Evolutionary conservation across 2,888 invertebrate species (phyloP).

Genomic region (Melitaea athalia): DNA sequence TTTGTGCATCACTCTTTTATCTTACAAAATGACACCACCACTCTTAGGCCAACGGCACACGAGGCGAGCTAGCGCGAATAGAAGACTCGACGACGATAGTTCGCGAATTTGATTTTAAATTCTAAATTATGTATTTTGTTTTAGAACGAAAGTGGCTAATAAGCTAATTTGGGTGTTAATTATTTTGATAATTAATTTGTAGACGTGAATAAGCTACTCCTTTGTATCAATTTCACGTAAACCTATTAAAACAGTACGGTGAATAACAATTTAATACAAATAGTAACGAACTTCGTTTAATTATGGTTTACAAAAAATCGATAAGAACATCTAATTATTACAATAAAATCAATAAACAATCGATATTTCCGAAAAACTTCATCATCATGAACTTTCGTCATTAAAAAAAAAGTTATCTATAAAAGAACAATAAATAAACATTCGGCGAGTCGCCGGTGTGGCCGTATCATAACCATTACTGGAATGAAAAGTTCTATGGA

Average conservation of each 20-base stretch:
- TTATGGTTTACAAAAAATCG: too few species aligned
- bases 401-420: conserved; percentile 8
- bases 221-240: neutral
- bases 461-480: conserved; percentile 38
- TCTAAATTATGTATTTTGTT: neutral
- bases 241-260: neutral
- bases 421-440: conserved; percentile 19
- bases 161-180: neutral
- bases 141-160: neutral
- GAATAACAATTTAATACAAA: too few species aligned
- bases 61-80: conserved; percentile 49
- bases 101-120: conserved; percentile 6
- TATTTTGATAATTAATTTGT: neutral
- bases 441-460: conserved; percentile 20
- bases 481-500: conserved; percentile 37
- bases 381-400: too few species aligned
- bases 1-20: conserved; percentile 70
- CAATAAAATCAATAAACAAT: too few species aligned
- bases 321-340: too few species aligned
- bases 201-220: neutral
- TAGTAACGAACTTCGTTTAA: too few species aligned
- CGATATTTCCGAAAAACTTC: neutral
- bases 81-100: conserved; percentile 5
- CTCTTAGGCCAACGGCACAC: conserved; percentile 51
- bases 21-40: conserved; percentile 57